Conservation (phyloP, 2,797 vertebrate species). For the Odontamblyopus rebecca region DNA sequence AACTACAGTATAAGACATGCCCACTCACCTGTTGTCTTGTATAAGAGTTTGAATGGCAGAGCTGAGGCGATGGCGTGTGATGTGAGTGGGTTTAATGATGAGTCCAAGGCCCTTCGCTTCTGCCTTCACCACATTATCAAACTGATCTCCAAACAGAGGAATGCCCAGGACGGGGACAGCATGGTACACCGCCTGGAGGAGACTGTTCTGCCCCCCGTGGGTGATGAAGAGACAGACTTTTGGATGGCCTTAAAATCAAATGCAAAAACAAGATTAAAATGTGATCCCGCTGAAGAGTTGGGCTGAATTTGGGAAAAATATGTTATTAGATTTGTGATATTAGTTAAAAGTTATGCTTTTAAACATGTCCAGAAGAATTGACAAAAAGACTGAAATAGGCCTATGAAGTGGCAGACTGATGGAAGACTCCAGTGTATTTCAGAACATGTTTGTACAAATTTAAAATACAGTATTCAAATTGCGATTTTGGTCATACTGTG, state of each 20-base stretch:
- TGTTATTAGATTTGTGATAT: too few relatives aligned
- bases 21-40: conserved; percentile 62
- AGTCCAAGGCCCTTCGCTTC: conserved; percentile 74
- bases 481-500: too few relatives aligned
- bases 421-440: too few relatives aligned
- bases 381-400: too few relatives aligned
- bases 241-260: conserved; percentile 58
- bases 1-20: too few relatives aligned
- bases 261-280: not conserved
- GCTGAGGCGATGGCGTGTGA: conserved; percentile 65
- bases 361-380: too few relatives aligned
- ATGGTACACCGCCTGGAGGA: conserved; percentile 77
- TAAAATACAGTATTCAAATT: too few relatives aligned
- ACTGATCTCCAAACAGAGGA: conserved; percentile 75
- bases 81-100: conserved; percentile 50
- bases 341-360: too few relatives aligned
- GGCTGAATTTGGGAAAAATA: too few relatives aligned
- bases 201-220: conserved; percentile 78
- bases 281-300: too few relatives aligned
- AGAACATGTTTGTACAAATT: too few relatives aligned
- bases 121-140: conserved; percentile 71
- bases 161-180: conserved; percentile 77
- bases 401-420: too few relatives aligned
- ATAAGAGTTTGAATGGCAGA: conserved; percentile 65
- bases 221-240: conserved; percentile 71